Base-by-base conservation (phyloP, 2,888 invertebrate genomes). In the Empis stercorea region DNA sequence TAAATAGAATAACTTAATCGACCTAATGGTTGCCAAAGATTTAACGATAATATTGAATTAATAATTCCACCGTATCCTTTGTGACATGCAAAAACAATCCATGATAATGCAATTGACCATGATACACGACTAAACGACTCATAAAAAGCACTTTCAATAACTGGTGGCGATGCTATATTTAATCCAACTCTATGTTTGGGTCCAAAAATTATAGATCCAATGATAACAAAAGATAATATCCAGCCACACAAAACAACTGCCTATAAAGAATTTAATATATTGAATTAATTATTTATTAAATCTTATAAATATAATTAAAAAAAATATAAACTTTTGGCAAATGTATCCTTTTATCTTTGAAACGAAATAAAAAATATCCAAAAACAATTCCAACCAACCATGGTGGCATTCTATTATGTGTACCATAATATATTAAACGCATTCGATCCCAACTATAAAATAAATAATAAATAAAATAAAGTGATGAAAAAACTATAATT, bases 351-450 rank as follows among this genome's bases (percentile, higher is more conserved):
- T 51, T 50, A 3, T 55, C 51, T 0, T 51, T 50, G 32, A 52
- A 53, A 13, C 39, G 45, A 30, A 61, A 56, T 42, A 61, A 47
- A 37, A 58, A 57, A 45, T 55, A 65, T 10, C 63, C 65, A 14
- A 60, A 52, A 27, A 61, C 49, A 20, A 61, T 40, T 3, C 65
- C 65, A 45, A 65, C 52, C 5, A 65, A 45, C 59, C 63, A 65
- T 15, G 63, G 57, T 9, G 56, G 54, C 23, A 58, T 55, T 42
- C 63, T 54, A 0, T 58, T 52, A 30, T 62, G 61, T 3, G 61
- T 62, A 4, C 56, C 47, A 16, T 48, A 55, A 43, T 63, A 63
- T 2, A 57, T 49, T 14, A 13, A 13, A 0, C 40, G 30, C 20
- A 37, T 15, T 10, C 50, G 41, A 14, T 56, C 23, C 13, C 4